Conservation (phyloP, 2,113 vertebrate genomes). For the Tiliqua scincoides region DNA sequence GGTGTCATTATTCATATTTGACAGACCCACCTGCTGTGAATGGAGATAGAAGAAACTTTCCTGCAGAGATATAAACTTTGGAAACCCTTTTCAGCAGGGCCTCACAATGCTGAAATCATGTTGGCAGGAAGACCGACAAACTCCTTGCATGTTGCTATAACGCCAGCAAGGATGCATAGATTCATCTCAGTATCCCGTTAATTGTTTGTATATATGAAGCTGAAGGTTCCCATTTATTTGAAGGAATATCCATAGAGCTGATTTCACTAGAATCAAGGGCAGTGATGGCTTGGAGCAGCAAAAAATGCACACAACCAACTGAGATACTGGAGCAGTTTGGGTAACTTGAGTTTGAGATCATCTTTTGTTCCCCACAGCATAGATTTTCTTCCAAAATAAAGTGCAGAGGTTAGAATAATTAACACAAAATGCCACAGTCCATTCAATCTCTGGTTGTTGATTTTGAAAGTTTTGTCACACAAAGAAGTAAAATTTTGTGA, state of each 20-base stretch:
- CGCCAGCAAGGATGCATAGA: not conserved
- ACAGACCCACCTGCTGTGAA: conserved; percentile 55
- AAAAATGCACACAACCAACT: not conserved
- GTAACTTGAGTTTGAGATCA: too few species aligned
- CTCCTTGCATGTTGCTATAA: conserved; percentile 29
- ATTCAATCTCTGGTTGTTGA: too few species aligned
- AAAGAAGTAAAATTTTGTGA: conserved; percentile 59
- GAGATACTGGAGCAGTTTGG: too few species aligned
- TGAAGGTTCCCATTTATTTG: not conserved
- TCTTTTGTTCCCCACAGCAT: too few species aligned
- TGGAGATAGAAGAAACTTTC: conserved; percentile 47
- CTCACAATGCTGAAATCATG: conserved; percentile 18
- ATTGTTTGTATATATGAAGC: conserved; percentile 19
- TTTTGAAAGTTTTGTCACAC: conserved; percentile 26
- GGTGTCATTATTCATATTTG: conserved; percentile 58
- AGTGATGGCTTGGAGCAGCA: not conserved
- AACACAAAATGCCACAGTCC: too few species aligned
- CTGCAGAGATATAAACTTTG: conserved; percentile 52
- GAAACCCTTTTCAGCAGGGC: conserved; percentile 36
- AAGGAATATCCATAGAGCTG: not conserved
- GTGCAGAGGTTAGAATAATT: too few species aligned
- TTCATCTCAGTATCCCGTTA: conserved; percentile 34
- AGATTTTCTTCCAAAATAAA: too few species aligned
- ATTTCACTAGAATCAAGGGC: not conserved
- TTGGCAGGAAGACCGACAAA: conserved; percentile 42